Evolutionary conservation across 37 sponge, comb jelly and placozoan genomes (phyloP).

Genomic region (Cladorhizidae sp.): DNA sequence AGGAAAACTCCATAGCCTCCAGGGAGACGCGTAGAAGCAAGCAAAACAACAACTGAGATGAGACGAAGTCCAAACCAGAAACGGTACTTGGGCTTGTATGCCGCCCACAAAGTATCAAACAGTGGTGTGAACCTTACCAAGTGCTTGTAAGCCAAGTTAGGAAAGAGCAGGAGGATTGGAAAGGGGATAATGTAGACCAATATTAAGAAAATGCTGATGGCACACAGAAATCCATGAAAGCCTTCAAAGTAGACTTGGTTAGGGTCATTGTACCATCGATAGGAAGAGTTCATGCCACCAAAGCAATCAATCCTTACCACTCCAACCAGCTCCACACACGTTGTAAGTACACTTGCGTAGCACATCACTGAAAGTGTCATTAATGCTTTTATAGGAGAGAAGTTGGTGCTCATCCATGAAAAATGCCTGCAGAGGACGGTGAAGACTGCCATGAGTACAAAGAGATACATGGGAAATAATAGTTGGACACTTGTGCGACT

Average conservation of each 20-base stretch:
- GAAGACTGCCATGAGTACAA: constrained; percentile 20
- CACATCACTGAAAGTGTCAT: constrained; percentile 38
- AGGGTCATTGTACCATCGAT: constrained; percentile 49
- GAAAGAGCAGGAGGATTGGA: constrained; percentile 23
- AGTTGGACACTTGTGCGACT: constrained; percentile 29
- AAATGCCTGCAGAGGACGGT: neutral
- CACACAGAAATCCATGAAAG: constrained; percentile 10
- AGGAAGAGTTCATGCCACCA: neutral
- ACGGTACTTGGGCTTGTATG: constrained; percentile 26
- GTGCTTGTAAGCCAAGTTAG: constrained; percentile 11
- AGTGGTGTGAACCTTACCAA: constrained; percentile 33
- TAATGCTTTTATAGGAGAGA: constrained; percentile 36
- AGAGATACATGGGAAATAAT: constrained; percentile 52
- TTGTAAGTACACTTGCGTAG: constrained; percentile 20
- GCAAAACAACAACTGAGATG: constrained; percentile 1
- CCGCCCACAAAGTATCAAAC: constrained; percentile 33
- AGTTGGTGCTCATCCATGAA: neutral
- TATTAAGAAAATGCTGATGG: constrained; percentile 10
- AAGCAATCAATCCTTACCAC: neutral
- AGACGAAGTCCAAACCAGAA: constrained; percentile 42
- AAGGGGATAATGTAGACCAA: constrained; percentile 47
- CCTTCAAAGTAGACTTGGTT: constrained; percentile 36
- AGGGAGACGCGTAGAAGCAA: neutral
- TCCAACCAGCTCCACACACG: constrained; percentile 34
- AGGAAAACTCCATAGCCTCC: neutral